phyloP scores from a whole-genome alignment of 2,888 invertebrate genomes.

The Tetranychus truncatus region DNA sequence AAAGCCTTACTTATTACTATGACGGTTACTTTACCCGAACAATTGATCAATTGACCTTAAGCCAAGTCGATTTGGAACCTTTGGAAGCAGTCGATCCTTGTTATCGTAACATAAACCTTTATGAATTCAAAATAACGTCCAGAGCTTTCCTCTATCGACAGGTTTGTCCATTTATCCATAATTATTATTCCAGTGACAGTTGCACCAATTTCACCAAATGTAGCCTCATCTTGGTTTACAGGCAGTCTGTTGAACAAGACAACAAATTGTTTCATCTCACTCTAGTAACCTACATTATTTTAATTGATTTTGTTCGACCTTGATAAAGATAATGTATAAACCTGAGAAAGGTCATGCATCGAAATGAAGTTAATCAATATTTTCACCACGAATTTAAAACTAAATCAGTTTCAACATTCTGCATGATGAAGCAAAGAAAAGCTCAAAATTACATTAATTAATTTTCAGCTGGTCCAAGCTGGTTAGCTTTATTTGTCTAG shows the following conservation, averaged over 20 bases:
- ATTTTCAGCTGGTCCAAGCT: too few relatives aligned
- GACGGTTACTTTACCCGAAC: background rate
- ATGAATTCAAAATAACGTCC: background rate
- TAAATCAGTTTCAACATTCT: background rate
- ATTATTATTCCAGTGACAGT: background rate
- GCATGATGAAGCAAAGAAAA: background rate
- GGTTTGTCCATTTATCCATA: background rate
- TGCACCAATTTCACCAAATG: background rate
- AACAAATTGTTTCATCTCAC: background rate
- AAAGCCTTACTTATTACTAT: background rate
- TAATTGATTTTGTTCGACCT: background rate
- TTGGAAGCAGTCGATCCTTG: background rate
- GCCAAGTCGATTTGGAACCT: background rate
- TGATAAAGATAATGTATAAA: background rate
- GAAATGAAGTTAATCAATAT: background rate
- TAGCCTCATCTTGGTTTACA: background rate
- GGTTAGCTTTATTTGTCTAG: background rate
- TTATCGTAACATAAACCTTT: background rate
- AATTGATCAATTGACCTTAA: background rate
- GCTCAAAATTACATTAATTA: background rate
- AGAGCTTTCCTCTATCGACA: background rate
- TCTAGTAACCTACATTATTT: background rate
- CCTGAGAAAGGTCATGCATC: background rate
- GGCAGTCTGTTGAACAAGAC: background rate
- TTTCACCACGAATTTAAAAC: background rate